These are phyloP conservation scores for Phaonia tiefii DNA, from an alignment of 2,888 invertebrate species.

Conservation along the genomic window DNA sequence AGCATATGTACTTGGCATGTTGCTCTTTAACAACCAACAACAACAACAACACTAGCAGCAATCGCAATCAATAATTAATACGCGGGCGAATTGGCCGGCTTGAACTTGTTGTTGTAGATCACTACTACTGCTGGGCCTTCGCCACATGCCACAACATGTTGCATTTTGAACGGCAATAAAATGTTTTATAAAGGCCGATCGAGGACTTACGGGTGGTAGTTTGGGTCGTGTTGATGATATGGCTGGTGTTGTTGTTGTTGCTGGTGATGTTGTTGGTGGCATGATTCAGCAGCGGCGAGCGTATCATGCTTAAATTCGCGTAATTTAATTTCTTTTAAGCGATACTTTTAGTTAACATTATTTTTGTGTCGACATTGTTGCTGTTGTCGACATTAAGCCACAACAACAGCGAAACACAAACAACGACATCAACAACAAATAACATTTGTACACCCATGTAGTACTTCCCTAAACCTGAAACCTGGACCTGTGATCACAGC, in stretches of 20 bases:
- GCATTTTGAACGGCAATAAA: constrained; percentile 46
- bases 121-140: constrained; percentile 60
- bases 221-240: constrained; percentile 42
- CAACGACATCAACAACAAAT: constrained; percentile 21
- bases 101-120: constrained; percentile 20
- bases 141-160: constrained; percentile 60
- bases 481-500: constrained; percentile 2
- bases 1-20: constrained; percentile 61
- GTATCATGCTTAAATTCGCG: constrained; percentile 58
- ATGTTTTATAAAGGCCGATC: constrained; percentile 12
- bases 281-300: constrained; percentile 63
- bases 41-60: constrained; percentile 34
- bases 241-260: constrained; percentile 25
- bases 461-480: constrained; percentile 51
- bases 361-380: constrained; percentile 11
- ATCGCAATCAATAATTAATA: constrained; percentile 65
- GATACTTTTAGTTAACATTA: constrained; percentile 54
- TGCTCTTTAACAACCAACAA: constrained; percentile 51
- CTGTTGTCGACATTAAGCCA: constrained; percentile 36
- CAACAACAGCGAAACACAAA: constrained; percentile 49
- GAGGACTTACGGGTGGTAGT: not conserved
- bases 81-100: constrained; percentile 61
- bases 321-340: constrained; percentile 65
- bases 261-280: constrained; percentile 39
- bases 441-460: constrained; percentile 40